Conservation (phyloP, 2,113 vertebrate genomes). For the Raphicerus campestris region DNA sequence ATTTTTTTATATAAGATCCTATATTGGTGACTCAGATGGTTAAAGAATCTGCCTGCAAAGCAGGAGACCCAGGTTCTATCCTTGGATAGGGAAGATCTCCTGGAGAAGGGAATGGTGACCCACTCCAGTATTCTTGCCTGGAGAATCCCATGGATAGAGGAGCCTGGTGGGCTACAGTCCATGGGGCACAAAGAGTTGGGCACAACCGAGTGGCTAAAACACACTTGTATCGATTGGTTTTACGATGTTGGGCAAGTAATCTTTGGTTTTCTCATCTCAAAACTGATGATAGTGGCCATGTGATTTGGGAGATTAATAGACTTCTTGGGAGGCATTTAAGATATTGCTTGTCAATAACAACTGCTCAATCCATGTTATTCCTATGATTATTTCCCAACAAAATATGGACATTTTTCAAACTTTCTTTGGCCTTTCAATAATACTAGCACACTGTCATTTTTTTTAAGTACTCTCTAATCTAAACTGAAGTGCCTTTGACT, state of each 20-base stretch:
- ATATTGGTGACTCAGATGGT: background rate
- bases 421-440: background rate
- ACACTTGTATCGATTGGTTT: background rate
- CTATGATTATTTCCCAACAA: background rate
- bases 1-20: background rate
- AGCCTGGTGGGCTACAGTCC: background rate
- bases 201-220: fast-evolving
- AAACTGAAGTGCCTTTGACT: background rate
- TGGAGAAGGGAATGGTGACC: background rate
- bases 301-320: background rate
- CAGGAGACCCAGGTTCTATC: background rate
- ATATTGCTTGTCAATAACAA: background rate
- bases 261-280: background rate
- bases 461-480: background rate
- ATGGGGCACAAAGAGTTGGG: background rate
- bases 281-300: background rate
- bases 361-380: background rate
- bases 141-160: background rate
- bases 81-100: background rate
- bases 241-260: background rate
- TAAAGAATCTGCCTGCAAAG: background rate
- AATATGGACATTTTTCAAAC: background rate
- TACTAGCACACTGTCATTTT: background rate
- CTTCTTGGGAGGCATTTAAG: background rate
- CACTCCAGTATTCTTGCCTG: background rate